phyloP scores from a whole-genome alignment of 2,797 vertebrate species.

The Hephaestus fuliginosus region DNA sequence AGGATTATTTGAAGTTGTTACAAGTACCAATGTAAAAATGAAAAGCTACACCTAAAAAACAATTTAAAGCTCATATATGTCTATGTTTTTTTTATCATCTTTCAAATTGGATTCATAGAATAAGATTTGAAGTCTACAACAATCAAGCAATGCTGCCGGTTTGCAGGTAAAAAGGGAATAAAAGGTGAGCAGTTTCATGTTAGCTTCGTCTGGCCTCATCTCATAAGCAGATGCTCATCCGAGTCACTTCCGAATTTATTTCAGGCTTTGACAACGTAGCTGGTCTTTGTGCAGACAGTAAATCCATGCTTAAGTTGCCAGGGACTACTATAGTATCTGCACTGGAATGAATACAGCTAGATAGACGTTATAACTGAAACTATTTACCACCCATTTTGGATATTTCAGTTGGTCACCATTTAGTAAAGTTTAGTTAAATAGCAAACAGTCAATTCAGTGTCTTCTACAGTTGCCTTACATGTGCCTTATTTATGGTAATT shows the following conservation, averaged over 20 bases:
- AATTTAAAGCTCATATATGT: neutral
- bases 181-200: conserved; percentile 20
- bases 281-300: neutral
- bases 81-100: neutral
- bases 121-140: neutral
- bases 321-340: neutral
- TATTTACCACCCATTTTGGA: neutral
- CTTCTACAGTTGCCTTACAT: neutral
- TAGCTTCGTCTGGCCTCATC: conserved; percentile 28
- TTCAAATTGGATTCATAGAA: conserved; percentile 3
- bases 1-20: neutral
- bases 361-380: neutral
- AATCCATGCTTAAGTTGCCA: conserved; percentile 16
- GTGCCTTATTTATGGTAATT: neutral
- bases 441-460: neutral
- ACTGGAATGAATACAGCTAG: neutral
- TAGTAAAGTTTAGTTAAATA: neutral
- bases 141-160: conserved; percentile 12
- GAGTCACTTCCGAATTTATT: conserved; percentile 38
- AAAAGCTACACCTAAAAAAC: neutral
- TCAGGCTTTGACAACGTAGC: conserved; percentile 12
- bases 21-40: neutral
- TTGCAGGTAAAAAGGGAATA: conserved; percentile 26
- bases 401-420: neutral
- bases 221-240: conserved; percentile 13